Evolutionary conservation across 2,113 vertebrate species (phyloP).

Genomic region (Brachyhypopomus gauderio): DNA sequence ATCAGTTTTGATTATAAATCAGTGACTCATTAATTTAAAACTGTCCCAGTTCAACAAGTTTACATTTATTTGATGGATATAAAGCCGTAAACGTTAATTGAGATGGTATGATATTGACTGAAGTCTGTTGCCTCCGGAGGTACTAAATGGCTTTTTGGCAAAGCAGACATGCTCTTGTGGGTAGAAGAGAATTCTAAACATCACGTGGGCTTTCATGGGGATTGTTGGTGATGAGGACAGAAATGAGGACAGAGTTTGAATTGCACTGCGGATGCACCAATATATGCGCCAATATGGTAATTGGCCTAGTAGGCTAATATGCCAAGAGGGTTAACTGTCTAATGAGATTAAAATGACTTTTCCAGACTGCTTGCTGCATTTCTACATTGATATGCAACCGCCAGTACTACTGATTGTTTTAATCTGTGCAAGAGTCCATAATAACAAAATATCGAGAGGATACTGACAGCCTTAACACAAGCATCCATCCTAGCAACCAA

Average conservation of each 20-base stretch:
- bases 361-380: conserved; percentile 36
- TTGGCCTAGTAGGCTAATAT: conserved; percentile 18
- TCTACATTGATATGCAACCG: conserved; percentile 19
- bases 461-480: background rate
- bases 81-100: background rate
- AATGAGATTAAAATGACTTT: conserved; percentile 27
- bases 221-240: conserved; percentile 28
- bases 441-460: background rate
- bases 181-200: background rate
- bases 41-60: background rate
- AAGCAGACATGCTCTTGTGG: conserved; percentile 17
- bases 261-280: conserved; percentile 15
- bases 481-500: background rate
- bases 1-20: background rate
- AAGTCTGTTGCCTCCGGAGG: background rate
- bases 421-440: background rate
- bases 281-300: conserved; percentile 17
- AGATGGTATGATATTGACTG: conserved; percentile 24
- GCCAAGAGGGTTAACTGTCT: background rate
- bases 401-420: background rate
- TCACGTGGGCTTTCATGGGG: conserved; percentile 37
- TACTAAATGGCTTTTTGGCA: conserved; percentile 8
- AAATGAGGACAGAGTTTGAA: conserved; percentile 31
- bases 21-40: background rate
- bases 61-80: background rate